Evolutionary conservation across 2,113 vertebrate species (phyloP).

Genomic region (Danionella cerebrum): DNA sequence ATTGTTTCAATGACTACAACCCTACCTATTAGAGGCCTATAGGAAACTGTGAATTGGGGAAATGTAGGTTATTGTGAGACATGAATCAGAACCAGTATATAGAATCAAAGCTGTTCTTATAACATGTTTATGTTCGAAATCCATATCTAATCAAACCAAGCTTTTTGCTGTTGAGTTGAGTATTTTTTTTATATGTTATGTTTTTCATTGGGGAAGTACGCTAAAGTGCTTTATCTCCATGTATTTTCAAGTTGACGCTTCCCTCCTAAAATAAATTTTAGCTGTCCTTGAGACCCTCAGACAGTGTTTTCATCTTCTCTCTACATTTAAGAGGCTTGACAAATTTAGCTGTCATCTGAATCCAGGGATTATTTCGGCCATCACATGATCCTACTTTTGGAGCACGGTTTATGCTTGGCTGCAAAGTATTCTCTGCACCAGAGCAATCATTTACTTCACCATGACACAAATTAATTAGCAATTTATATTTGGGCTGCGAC

Average conservation of each 20-base stretch:
- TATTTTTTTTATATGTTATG: not conserved
- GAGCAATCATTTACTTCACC: not conserved
- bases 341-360: conserved; percentile 11
- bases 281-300: conserved; percentile 2
- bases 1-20: no score
- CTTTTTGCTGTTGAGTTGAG: not conserved
- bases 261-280: not conserved
- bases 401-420: not conserved
- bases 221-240: not conserved
- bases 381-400: not conserved
- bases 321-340: conserved; percentile 15
- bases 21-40: no score
- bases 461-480: not conserved
- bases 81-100: no score
- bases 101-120: no score
- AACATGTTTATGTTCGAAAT: no score
- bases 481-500: not conserved
- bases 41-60: no score
- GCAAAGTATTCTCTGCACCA: not conserved
- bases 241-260: not conserved
- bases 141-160: not conserved
- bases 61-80: no score
- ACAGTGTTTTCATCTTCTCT: not conserved
- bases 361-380: not conserved
- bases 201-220: not conserved